Conservation (phyloP, 2,888 invertebrate species). For the Drosophila percnosoma region DNA sequence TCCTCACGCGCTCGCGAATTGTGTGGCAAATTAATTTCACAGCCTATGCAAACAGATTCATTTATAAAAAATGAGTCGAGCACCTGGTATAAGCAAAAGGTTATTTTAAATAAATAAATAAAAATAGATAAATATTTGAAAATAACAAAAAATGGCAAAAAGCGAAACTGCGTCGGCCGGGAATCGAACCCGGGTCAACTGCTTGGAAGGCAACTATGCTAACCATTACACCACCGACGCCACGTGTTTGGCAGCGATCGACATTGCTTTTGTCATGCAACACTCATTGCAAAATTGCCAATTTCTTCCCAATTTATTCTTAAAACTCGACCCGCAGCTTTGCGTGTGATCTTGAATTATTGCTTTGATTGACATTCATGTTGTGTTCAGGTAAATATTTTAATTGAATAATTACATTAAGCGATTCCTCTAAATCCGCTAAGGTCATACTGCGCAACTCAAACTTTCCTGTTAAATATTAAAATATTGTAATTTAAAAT, state of each 20-base stretch:
- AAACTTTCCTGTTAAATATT: constrained; percentile 85
- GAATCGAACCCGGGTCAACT: constrained; percentile 86
- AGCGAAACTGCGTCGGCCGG: constrained; percentile 84
- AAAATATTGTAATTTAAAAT: not conserved
- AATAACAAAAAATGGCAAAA: constrained; percentile 39
- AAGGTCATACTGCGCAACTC: constrained; percentile 87
- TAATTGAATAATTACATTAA: constrained; percentile 85
- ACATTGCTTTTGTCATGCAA: constrained; percentile 24
- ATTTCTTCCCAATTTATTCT: not conserved
- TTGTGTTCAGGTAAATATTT: not conserved
- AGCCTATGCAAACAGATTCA: constrained; percentile 87
- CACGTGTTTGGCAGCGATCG: not conserved
- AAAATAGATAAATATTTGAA: constrained; percentile 57
- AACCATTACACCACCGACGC: constrained; percentile 86
- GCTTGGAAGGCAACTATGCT: constrained; percentile 86
- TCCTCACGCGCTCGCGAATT: constrained; percentile 86
- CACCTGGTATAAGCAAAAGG: constrained; percentile 80
- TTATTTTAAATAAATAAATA: not conserved
- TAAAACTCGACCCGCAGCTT: not conserved
- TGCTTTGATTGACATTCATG: not conserved
- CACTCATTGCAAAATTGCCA: not conserved
- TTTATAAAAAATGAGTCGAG: constrained; percentile 86
- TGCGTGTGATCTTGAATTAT: not conserved
- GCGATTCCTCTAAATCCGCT: constrained; percentile 87
- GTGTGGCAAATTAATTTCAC: constrained; percentile 86